Conservation (phyloP, 2,113 vertebrate species). For the Scomber colias region DNA sequence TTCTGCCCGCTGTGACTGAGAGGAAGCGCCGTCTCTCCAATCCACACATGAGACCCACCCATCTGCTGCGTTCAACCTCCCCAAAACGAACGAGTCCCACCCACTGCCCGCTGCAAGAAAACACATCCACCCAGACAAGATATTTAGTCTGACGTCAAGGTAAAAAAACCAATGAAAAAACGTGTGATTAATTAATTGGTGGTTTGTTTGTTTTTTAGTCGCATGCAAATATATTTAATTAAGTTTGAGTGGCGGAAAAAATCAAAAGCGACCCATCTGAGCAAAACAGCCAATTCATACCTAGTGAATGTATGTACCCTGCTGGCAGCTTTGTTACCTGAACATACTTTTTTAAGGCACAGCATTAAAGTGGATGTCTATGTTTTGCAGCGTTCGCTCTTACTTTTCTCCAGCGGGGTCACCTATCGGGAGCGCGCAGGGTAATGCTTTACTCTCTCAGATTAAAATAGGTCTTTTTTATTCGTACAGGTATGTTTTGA, state of each 20-base stretch:
- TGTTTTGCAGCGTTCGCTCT: slow-evolving; percentile 38
- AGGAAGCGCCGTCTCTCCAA: slow-evolving; percentile 82
- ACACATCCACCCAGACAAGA: slow-evolving; percentile 7
- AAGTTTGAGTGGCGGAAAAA: background rate
- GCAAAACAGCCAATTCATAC: background rate
- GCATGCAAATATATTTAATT: background rate
- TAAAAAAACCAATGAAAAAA: background rate
- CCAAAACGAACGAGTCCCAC: slow-evolving; percentile 83
- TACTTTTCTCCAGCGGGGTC: background rate
- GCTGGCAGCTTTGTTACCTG: too few relatives aligned
- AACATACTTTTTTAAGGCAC: background rate
- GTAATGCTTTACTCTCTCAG: slow-evolving; percentile 9
- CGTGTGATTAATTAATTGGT: background rate
- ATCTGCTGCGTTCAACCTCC: slow-evolving; percentile 84
- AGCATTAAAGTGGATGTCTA: background rate
- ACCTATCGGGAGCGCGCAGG: slow-evolving; percentile 32
- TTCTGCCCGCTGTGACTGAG: slow-evolving; percentile 80
- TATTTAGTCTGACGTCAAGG: slow-evolving; percentile 34
- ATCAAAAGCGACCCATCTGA: background rate
- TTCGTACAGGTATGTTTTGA: slow-evolving; percentile 66
- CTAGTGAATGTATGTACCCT: too few relatives aligned
- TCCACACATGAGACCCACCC: slow-evolving; percentile 83
- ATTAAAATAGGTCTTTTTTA: slow-evolving; percentile 63
- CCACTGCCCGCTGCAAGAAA: slow-evolving; percentile 75
- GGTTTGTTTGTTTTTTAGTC: background rate